Conservation (phyloP, 30 jellyfish, hydroid and myxozoan genomes). For the Aurelia coerulea region DNA sequence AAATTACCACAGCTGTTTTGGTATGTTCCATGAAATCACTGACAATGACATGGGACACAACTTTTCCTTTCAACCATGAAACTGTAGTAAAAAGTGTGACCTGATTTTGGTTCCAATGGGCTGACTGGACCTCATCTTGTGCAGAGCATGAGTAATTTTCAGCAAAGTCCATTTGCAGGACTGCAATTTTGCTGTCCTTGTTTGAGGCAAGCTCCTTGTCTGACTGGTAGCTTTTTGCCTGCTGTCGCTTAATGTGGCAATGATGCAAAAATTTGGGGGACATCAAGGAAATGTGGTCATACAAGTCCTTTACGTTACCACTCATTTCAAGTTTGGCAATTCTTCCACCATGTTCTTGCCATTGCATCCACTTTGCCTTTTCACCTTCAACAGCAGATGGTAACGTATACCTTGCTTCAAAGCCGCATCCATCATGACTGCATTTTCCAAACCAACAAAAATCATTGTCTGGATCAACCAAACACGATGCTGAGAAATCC, state of each 20-base stretch:
- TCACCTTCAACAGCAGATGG: constrained; percentile 2
- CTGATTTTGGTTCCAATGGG: constrained; percentile 67
- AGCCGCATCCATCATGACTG: constrained; percentile 39
- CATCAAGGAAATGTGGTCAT: constrained; percentile 24
- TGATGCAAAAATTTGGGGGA: constrained; percentile 20
- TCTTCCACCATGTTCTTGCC: constrained; percentile 44
- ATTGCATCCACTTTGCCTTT: constrained; percentile 38
- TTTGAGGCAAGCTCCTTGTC: constrained; percentile 36
- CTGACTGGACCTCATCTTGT: constrained; percentile 69
- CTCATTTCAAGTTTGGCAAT: background rate
- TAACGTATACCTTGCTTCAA: background rate
- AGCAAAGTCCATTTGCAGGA: constrained; percentile 64
- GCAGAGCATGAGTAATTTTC: constrained; percentile 39
- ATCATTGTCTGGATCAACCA: constrained; percentile 48
- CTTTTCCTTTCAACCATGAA: constrained; percentile 20
- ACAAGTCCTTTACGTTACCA: constrained; percentile 21
- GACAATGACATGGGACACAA: constrained; percentile 1
- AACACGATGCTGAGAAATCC: constrained; percentile 38
- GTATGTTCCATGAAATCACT: constrained; percentile 23
- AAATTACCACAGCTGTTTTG: constrained; percentile 31
- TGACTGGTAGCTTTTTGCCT: constrained; percentile 36
- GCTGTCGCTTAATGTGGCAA: constrained; percentile 52
- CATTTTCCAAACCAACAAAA: constrained; percentile 40
- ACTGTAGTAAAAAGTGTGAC: constrained; percentile 35
- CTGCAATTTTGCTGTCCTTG: constrained; percentile 23